A percentile compares a stretch with the other conserved stretches of the same genome.
Evolutionary conservation across 2,113 vertebrate species (phyloP).

Genomic region (Danionella cerebrum): DNA sequence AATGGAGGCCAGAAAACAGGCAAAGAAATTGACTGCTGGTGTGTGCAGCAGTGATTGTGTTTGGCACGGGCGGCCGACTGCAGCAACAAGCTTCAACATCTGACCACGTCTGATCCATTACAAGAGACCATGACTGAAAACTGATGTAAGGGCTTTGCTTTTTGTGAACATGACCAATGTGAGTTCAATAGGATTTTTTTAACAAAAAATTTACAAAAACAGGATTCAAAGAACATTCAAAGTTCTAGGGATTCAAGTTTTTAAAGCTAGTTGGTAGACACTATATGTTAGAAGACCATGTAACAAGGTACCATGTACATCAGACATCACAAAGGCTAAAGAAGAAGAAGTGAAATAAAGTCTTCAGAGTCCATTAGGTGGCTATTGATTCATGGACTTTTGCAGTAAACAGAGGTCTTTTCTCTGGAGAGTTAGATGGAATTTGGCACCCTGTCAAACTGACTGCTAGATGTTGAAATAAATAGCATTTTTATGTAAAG

Average conservation of each 20-base stretch:
- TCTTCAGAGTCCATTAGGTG: conserved; percentile 83
- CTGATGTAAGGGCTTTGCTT: conserved; percentile 33
- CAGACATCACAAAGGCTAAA: conserved; percentile 66
- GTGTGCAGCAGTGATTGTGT: conserved; percentile 10
- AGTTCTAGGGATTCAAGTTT: too few relatives aligned
- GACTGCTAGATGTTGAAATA: conserved; percentile 43
- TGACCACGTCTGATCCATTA: conserved; percentile 36
- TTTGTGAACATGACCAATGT: not conserved
- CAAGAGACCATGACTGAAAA: conserved; percentile 45
- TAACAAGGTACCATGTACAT: conserved; percentile 69
- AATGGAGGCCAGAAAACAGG: conserved; percentile 21
- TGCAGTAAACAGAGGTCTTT: conserved; percentile 93
- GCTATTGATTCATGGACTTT: conserved; percentile 98
- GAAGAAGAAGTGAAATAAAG: conserved; percentile 63
- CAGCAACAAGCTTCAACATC: conserved; percentile 14
- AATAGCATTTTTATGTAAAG: conserved; percentile 42
- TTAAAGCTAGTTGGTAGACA: too few relatives aligned
- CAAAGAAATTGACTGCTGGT: conserved; percentile 15
- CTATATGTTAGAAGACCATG: too few relatives aligned
- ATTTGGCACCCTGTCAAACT: conserved; percentile 66
- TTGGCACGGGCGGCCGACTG: conserved; percentile 34
- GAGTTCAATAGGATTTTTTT: too few relatives aligned
- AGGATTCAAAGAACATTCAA: too few relatives aligned
- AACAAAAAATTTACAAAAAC: too few relatives aligned
- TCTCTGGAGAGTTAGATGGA: conserved; percentile 83